phyloP scores from a whole-genome alignment of 2,113 vertebrate genomes.

The Festucalex cinctus region DNA sequence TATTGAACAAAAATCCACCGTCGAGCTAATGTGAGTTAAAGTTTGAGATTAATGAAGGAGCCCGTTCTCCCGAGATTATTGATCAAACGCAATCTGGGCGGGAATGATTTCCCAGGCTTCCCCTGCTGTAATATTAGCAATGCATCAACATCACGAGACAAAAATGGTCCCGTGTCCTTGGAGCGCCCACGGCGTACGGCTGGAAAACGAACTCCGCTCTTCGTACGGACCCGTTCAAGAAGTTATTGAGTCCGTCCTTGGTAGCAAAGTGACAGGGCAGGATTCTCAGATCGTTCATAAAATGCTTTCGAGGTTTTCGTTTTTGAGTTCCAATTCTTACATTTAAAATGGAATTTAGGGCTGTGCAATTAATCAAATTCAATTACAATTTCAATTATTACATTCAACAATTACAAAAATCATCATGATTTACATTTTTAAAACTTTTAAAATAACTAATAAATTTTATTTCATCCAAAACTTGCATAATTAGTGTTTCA shows the following conservation, averaged over 20 bases:
- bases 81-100: conserved; percentile 61
- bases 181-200: not conserved
- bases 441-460: too few relatives aligned
- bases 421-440: too few relatives aligned
- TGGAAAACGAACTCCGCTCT: conserved; percentile 29
- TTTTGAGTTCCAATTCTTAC: not conserved
- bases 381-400: too few relatives aligned
- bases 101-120: conserved; percentile 55
- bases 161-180: conserved; percentile 31
- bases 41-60: conserved; percentile 65
- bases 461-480: too few relatives aligned
- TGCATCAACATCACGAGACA: conserved; percentile 45
- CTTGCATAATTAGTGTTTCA: too few relatives aligned
- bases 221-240: conserved; percentile 28
- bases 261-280: conserved; percentile 12
- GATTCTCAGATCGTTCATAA: conserved; percentile 39
- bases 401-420: too few relatives aligned
- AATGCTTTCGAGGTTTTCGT: conserved; percentile 12
- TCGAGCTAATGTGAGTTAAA: conserved; percentile 56
- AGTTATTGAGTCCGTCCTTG: conserved; percentile 12
- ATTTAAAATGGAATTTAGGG: too few relatives aligned
- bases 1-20: conserved; percentile 17
- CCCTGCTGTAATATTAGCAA: conserved; percentile 53
- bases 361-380: too few relatives aligned
- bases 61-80: conserved; percentile 61